Base-by-base conservation (phyloP, 2,113 vertebrate species). In the Sceloporus tristichus region DNA sequence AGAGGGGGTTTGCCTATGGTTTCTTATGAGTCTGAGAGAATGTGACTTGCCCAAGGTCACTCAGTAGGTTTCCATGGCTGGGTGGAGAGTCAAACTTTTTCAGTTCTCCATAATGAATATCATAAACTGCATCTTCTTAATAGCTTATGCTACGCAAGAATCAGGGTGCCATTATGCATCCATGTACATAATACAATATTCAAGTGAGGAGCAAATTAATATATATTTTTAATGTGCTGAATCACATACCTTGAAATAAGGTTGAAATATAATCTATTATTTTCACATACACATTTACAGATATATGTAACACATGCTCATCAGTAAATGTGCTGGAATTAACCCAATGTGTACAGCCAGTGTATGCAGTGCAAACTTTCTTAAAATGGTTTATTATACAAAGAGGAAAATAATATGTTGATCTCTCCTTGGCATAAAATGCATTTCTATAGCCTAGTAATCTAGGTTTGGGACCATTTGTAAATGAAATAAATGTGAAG, bases 401-500 rank as follows among this genome's bases (percentile, higher is more conserved):
- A 59, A 85, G 56, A 71, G 9, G 53, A 1, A 83, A 40, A 21
- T 62, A 83, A 90, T 84, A 85, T 0, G 66, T 93, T 40, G 9
- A 84, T 90, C 84, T 42, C 78, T 90, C 62, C 21, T 87, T 73
- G 82, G 71, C 71, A 71, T 70, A 92, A 89, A 87, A 87, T 85
- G 16, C 14, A 0, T 78, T 84, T 5, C 71, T 85, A 89, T 21
- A 25, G 82, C 73, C 34, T 82, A 79, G 82, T 85, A 89, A 84
- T 48, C 3, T 8, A 27, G 65, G 65, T 0, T 48, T 40, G 9
- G n/a, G 19, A 29, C 75, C 81, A 84, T 88, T 87, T 23, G 85
- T 62, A 90, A 85, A 92, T 56, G 54, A 54, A 85, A 86, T 85
- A 93, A 90, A 92, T 91, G 91, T 94, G 84, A 84, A 89, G 87